Evolutionary conservation across 2,113 vertebrate genomes (phyloP).

Genomic region (Prunella himalayana): DNA sequence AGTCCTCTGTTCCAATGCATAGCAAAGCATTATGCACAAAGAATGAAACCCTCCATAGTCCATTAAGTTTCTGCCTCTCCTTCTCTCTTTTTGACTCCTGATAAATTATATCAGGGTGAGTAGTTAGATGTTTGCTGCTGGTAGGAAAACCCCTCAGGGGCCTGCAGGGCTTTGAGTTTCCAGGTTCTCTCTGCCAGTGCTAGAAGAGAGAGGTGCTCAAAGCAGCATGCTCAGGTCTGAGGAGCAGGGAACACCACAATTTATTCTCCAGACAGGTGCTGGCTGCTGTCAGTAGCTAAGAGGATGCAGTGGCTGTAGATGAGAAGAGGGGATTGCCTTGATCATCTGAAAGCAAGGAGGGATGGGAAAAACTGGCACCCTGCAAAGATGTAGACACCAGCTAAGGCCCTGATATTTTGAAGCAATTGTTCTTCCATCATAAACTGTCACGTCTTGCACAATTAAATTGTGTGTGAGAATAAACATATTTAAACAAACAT

Average conservation of each 20-base stretch:
- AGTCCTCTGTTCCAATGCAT: neutral
- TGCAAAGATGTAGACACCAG: neutral
- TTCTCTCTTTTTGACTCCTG: neutral
- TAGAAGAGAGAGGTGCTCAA: neutral
- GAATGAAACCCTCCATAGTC: neutral
- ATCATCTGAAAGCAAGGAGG: neutral
- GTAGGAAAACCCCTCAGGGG: neutral
- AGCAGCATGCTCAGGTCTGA: neutral
- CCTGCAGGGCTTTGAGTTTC: neutral
- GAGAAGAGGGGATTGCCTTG: fast-evolving
- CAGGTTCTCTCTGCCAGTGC: neutral
- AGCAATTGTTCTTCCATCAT: neutral
- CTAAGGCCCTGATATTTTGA: neutral
- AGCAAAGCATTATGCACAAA: neutral
- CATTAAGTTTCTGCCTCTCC: neutral
- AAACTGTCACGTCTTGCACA: neutral
- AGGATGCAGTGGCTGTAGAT: neutral
- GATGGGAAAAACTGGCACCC: neutral
- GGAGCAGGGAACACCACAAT: neutral
- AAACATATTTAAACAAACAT: neutral
- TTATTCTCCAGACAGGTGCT: neutral
- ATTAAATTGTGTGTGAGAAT: neutral
- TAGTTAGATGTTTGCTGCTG: neutral
- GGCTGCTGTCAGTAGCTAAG: neutral
- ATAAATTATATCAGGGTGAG: neutral